phyloP scores from a whole-genome alignment of 2,113 vertebrate species.

The Mus spicilegus region DNA sequence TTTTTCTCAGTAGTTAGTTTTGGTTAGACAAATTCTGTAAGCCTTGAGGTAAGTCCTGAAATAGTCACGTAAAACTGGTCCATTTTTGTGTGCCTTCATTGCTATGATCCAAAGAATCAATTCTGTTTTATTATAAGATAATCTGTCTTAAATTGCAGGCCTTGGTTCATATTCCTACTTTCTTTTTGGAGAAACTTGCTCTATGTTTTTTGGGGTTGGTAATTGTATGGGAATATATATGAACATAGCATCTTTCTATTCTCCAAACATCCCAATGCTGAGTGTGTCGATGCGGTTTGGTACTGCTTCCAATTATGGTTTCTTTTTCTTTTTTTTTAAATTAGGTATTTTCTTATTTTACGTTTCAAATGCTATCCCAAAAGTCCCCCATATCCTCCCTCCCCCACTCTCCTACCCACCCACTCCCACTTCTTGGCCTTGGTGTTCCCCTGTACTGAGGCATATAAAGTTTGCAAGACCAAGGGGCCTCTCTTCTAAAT shows the following conservation, averaged over 20 bases:
- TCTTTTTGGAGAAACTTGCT: constrained; percentile 15
- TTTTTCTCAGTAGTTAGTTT: not conserved
- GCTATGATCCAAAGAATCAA: not conserved
- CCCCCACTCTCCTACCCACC: too few relatives aligned
- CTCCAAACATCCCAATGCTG: not conserved
- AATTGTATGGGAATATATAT: not conserved
- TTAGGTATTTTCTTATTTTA: too few relatives aligned
- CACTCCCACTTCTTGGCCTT: too few relatives aligned
- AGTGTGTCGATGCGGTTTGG: constrained; percentile 24
- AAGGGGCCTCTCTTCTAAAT: too few relatives aligned
- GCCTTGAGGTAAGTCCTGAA: not conserved
- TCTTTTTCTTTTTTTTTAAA: not conserved
- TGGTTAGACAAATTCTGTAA: constrained; percentile 7
- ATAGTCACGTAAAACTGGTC: not conserved
- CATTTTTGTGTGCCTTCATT: not conserved
- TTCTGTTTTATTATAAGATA: constrained; percentile 37
- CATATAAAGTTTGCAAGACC: too few relatives aligned
- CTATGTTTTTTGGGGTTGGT: not conserved
- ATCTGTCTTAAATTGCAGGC: not conserved
- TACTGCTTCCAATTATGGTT: not conserved
- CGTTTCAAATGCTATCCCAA: too few relatives aligned
- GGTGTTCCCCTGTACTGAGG: too few relatives aligned
- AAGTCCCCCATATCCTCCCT: too few relatives aligned
- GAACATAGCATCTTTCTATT: not conserved
- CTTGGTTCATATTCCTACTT: not conserved